Evolutionary conservation across 2,888 invertebrate species (phyloP), one percentile per base, ranked within the genome.

Genomic region (Himalopsyche japonica): DNA sequence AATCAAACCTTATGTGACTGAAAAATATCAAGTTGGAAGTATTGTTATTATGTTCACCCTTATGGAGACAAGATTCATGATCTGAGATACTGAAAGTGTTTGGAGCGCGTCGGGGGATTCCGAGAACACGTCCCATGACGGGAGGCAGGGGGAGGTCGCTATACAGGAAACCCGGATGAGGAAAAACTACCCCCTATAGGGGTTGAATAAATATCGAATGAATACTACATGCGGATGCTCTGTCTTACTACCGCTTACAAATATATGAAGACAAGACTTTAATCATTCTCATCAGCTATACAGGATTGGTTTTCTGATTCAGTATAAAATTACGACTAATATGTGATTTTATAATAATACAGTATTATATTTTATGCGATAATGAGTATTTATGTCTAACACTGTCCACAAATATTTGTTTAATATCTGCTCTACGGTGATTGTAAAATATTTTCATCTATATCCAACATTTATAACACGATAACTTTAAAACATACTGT

Each of bases 81-180:
- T 84, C 86, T 82, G 84, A 82, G 86, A 84, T 84, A 84, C 80
- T 70, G 76, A 79, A 84, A 84, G 86, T 84, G 86, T 84, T 84
- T 79, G 80, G 79, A 34, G 57, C 81, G 57, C 82, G 83, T 76
- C 85, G n/a, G 77, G 84, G 86, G 86, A 86, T 80, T 86, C 76
- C 76, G 76, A 78, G 77, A 48, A 84, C 85, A 85, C 85, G 83
- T 83, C 85, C 82, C 86, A 37, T 70, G 80, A 32, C 83, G 76
- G 83, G 81, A 43, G 20, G 78, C 18, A 79, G 47, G 82, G 84
- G 76, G 77, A 43, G 43, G 47, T 47, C 43, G 79, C 47, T 24
- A 47, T 30, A 47, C 49, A 76, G 32, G 30, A 79, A 37, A 15
- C 43, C 43, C 4, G 43, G 43, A 43, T 43, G 27, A 43, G 79